Base-by-base conservation (phyloP, 2,113 vertebrate genomes). In the Mohoua ochrocephala region DNA sequence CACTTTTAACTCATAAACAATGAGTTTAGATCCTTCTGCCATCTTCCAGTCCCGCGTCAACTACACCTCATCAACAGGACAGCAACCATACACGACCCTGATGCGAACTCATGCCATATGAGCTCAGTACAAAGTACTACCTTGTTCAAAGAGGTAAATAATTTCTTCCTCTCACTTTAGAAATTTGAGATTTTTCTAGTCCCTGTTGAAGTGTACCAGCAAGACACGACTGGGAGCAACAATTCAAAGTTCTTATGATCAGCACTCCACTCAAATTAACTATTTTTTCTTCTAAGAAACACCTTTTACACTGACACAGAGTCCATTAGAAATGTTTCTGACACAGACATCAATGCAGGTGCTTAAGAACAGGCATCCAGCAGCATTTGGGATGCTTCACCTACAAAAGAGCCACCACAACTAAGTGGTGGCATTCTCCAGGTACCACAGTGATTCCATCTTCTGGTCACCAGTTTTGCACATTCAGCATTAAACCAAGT, bases 71-170 rank as follows among this genome's bases (percentile, higher is more conserved):
- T 11, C 21, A 6, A 28, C 0, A 28, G 4, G 13, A 82, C 22
- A 79, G 37, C 47, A 85, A 67, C 22, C 27, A 67, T 13, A 42
- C 6, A 59, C 0, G 1, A 37, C 44, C 33, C 23, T 15, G 16
- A 42, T 11, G 35, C 6, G 4, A 73, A 59, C 23, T 74, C 24
- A 33, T 2, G 12, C 22, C 1, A 1, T 5, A n/a, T 4, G 7
- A 82, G 26, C 26, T 65, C 68, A 50, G 26, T 56, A 77, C 12
- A 75, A 90, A 87, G 41, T 30, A 81, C 9, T 35, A 19, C 26
- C 26, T 82, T 45, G 15, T 53, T 70, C 52, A 52, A 39, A 59
- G 11, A 79, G 5, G 31, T 17, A 57, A 33, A 45, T 35, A 57
- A 31, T 21, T 64, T 71, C 15, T 56, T 60, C 45, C 24, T 64